Evolutionary conservation across 2,888 invertebrate species (phyloP).

Genomic region (Crepidodera aurea): DNA sequence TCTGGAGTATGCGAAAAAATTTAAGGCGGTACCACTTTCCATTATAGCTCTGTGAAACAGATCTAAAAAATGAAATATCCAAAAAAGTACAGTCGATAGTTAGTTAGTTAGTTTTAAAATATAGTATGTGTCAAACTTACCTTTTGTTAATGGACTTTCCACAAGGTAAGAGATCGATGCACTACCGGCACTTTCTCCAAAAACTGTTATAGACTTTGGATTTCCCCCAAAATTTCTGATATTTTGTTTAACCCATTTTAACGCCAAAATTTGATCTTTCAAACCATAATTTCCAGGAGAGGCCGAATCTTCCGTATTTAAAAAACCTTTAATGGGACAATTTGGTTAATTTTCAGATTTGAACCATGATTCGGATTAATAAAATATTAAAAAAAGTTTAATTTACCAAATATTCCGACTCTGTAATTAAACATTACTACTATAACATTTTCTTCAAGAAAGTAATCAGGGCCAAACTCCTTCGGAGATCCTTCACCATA

Average conservation of each 20-base stretch:
- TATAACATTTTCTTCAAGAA: constrained; percentile 42
- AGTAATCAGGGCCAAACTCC: constrained; percentile 39
- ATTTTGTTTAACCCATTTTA: constrained; percentile 45
- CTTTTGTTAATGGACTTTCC: constrained; percentile 38
- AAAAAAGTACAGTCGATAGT: too few relatives aligned
- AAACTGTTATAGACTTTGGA: constrained; percentile 40
- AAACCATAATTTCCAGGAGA: constrained; percentile 45
- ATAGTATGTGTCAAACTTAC: constrained; percentile 32
- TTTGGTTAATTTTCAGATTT: too few relatives aligned
- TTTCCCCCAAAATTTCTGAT: constrained; percentile 44
- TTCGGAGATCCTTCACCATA: constrained; percentile 34
- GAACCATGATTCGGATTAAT: too few relatives aligned
- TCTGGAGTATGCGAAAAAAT: constrained; percentile 42
- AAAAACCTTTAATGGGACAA: constrained; percentile 39
- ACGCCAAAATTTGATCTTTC: constrained; percentile 47
- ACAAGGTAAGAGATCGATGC: constrained; percentile 41
- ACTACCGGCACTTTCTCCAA: constrained; percentile 47
- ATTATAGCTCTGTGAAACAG: constrained; percentile 47
- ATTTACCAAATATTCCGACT: constrained; percentile 39
- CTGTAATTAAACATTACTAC: constrained; percentile 43
- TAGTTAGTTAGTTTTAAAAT: too few relatives aligned
- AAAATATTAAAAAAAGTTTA: not conserved
- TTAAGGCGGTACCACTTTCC: constrained; percentile 45
- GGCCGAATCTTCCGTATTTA: constrained; percentile 42
- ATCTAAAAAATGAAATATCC: constrained; percentile 38